Conservation (phyloP, 92 coral and sea anemone species). For the Chrysogorgia sp. region DNA sequence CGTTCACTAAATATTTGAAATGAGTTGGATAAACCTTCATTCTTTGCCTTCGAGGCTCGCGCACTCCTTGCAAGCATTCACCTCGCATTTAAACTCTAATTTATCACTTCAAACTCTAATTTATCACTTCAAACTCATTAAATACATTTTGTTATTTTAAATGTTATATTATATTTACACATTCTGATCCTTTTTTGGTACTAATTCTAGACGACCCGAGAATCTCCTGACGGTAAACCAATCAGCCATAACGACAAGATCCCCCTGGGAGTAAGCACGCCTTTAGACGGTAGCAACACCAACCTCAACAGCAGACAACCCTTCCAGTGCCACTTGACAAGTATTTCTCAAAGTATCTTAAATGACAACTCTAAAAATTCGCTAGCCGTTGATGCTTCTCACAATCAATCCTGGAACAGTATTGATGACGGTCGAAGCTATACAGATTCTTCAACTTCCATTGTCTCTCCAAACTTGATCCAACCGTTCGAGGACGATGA, state of each 20-base stretch:
- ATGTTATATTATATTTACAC: too few relatives aligned
- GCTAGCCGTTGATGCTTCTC: neutral
- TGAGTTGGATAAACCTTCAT: too few relatives aligned
- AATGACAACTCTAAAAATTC: conserved; percentile 3
- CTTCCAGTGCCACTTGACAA: neutral
- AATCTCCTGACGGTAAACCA: conserved; percentile 89
- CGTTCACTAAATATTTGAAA: too few relatives aligned
- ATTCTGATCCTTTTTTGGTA: too few relatives aligned
- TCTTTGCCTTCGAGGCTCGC: too few relatives aligned
- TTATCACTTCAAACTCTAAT: too few relatives aligned
- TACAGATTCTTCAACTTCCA: neutral
- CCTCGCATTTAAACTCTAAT: neutral
- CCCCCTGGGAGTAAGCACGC: conserved; percentile 16
- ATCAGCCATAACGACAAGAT: conserved; percentile 56
- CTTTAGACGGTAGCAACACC: conserved; percentile 24
- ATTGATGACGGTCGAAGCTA: neutral
- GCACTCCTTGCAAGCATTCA: too few relatives aligned
- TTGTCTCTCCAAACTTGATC: conserved; percentile 46
- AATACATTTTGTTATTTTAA: too few relatives aligned
- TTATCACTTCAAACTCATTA: too few relatives aligned
- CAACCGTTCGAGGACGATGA: conserved; percentile 36
- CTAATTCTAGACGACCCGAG: conserved; percentile 55
- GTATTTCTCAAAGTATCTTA: neutral
- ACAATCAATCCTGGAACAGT: neutral
- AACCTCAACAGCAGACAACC: conserved; percentile 3